Percentiles rank a stretch among this genome's conserved stretches.
Conservation (phyloP, 1,140 invertebrate genomes). For the Chironomus tepperi region DNA sequence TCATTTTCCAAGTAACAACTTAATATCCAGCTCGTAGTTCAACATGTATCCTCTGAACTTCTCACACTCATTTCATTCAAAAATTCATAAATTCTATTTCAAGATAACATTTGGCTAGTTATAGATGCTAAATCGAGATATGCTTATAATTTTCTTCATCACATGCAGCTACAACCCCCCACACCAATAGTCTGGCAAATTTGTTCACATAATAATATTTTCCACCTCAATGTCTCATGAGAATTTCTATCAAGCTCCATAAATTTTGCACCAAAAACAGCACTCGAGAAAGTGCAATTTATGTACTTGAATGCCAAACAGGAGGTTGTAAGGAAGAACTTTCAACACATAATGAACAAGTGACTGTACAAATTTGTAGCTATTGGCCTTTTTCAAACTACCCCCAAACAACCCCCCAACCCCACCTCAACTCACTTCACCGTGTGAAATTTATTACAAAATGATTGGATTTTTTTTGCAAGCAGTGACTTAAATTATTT, state of each 20-base stretch:
- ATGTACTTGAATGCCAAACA: not conserved
- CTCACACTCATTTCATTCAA: too few species aligned
- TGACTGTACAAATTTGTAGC: too few species aligned
- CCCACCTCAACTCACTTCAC: not conserved
- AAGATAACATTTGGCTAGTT: too few species aligned
- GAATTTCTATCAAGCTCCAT: not conserved
- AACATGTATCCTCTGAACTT: too few species aligned
- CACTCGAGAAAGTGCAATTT: not conserved
- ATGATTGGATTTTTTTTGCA: not conserved
- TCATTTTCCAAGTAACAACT: too few species aligned
- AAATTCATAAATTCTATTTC: too few species aligned
- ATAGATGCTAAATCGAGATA: too few species aligned
- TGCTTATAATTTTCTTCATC: too few species aligned
- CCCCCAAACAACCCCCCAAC: too few species aligned
- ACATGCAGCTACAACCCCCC: too few species aligned
- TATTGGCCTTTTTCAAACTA: not conserved
- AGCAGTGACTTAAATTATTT: not conserved
- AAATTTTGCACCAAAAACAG: not conserved
- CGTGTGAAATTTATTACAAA: not conserved
- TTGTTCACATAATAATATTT: not conserved
- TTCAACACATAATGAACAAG: conserved; percentile 13
- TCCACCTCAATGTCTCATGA: not conserved
- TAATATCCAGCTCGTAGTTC: too few species aligned
- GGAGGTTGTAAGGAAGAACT: not conserved
- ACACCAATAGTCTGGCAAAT: not conserved